Percentiles rank a stretch among this genome's conserved stretches.
Evolutionary conservation across 2,113 vertebrate genomes (phyloP).

Genomic region (Macrotus californicus): DNA sequence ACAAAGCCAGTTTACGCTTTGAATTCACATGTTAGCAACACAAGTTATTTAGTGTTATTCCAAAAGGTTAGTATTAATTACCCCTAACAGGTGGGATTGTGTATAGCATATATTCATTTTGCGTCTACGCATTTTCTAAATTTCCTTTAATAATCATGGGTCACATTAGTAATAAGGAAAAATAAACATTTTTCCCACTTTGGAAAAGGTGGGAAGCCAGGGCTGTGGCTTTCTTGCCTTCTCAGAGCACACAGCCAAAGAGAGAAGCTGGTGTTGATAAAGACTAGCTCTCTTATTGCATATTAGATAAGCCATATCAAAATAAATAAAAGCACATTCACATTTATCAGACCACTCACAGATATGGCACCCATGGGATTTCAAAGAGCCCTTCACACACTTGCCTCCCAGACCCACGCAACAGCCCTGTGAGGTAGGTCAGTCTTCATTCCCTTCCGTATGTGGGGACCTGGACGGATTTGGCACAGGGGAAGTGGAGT

Average conservation of each 20-base stretch:
- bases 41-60: not conserved
- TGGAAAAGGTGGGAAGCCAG: not conserved
- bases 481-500: not conserved
- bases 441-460: not conserved
- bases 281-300: not conserved
- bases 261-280: not conserved
- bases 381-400: slow-evolving; percentile 1
- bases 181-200: not conserved
- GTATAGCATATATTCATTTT: not conserved
- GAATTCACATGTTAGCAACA: not conserved
- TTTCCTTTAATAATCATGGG: not conserved
- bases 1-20: not conserved
- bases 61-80: not conserved
- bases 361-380: not conserved
- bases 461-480: not conserved
- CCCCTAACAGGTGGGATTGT: not conserved
- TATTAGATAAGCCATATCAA: not conserved
- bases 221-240: not conserved
- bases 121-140: not conserved
- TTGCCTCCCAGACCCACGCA: not conserved
- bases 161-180: not conserved
- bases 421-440: not conserved
- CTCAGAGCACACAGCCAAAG: not conserved
- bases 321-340: slow-evolving; percentile 59
- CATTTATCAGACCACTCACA: not conserved